phyloP scores from a whole-genome alignment of 2,797 vertebrate genomes.

The Bradypus variegatus region DNA sequence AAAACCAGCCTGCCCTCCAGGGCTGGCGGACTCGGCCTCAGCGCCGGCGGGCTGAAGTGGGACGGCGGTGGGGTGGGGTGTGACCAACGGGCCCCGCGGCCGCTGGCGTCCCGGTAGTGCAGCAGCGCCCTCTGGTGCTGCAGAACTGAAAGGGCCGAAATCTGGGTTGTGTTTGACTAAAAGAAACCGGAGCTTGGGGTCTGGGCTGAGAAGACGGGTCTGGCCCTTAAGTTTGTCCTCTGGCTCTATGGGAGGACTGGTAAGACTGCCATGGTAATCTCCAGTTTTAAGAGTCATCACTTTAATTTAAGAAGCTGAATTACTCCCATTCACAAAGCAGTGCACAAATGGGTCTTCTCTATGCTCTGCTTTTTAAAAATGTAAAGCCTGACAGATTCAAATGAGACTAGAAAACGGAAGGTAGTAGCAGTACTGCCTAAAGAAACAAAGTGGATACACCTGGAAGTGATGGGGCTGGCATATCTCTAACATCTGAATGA shows the following conservation, averaged over 20 bases:
- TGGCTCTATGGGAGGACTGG: background rate
- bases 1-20: background rate
- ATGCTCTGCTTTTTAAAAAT: background rate
- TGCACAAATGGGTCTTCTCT: background rate
- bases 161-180: background rate
- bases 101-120: background rate
- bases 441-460: background rate
- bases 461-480: background rate
- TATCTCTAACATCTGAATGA: background rate
- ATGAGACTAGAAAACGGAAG: background rate
- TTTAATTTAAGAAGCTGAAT: background rate
- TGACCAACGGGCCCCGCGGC: accelerated
- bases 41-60: accelerated
- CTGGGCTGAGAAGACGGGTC: background rate
- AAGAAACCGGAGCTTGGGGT: background rate
- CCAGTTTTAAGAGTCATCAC: background rate
- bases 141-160: background rate
- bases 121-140: slow-evolving; percentile 39
- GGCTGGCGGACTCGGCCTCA: background rate
- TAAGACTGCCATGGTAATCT: background rate
- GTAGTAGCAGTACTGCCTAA: background rate
- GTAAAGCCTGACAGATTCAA: background rate
- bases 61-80: no score
- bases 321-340: background rate
- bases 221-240: background rate